A percentile compares a stretch with the other conserved stretches of the same genome.
Evolutionary conservation across 2,888 invertebrate species (phyloP).

Genomic region (Ormyrus labotus): DNA sequence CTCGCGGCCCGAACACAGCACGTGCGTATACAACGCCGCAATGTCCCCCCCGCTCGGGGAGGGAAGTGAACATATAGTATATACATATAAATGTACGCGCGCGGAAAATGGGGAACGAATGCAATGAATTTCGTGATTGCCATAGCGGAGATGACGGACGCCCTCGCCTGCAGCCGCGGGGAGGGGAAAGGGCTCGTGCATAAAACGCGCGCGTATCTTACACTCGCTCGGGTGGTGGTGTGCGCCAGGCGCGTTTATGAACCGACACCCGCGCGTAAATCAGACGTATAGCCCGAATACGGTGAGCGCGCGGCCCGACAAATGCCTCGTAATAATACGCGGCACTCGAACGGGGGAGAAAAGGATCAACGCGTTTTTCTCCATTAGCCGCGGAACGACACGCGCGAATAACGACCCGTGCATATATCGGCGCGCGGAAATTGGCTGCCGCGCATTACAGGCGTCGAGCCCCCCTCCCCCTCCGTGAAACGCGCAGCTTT

Average conservation of each 20-base stretch:
- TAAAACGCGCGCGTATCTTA: too few species aligned
- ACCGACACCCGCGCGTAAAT: neutral
- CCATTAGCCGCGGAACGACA: too few species aligned
- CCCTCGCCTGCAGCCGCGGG: too few species aligned
- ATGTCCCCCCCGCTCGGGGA: neutral
- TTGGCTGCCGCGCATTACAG: constrained; percentile 40
- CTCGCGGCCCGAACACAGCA: neutral
- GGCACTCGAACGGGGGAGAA: neutral
- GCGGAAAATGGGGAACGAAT: constrained; percentile 25
- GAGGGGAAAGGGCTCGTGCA: too few species aligned
- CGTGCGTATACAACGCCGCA: neutral
- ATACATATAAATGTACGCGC: too few species aligned
- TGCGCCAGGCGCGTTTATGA: too few species aligned
- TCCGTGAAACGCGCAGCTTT: too few species aligned
- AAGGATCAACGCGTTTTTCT: neutral
- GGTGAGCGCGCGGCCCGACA: neutral
- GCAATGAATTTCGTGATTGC: constrained; percentile 46
- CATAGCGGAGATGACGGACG: constrained; percentile 29
- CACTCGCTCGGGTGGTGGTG: too few species aligned
- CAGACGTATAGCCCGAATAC: neutral
- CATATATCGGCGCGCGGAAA: constrained; percentile 30
- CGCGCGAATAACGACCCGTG: constrained; percentile 1
- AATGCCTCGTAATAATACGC: too few species aligned
- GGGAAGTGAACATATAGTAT: neutral
- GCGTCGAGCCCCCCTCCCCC: neutral